These are phyloP conservation scores for Limnephilus marmoratus DNA, from an alignment of 2,888 invertebrate species.

Conservation along the genomic window DNA sequence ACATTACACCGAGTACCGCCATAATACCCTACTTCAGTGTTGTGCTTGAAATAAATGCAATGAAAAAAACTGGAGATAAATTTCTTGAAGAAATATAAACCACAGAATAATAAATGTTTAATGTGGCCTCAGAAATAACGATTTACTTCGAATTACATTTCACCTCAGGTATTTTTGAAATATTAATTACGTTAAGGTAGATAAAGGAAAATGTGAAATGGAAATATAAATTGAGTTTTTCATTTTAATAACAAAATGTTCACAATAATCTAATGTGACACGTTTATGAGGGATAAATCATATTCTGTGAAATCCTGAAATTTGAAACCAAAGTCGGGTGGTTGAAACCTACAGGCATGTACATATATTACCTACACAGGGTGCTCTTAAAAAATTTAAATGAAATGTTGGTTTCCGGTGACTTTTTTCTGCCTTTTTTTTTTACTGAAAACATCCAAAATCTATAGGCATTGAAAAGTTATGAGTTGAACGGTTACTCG, in stretches of 20 bases:
- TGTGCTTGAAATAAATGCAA: not conserved
- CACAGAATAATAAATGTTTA: not conserved
- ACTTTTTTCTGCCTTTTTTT: no score
- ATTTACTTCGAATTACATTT: not conserved
- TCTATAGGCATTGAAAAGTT: no score
- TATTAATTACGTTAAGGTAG: not conserved
- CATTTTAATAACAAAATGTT: not conserved
- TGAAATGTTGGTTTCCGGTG: no score
- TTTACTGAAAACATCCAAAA: no score
- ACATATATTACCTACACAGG: no score
- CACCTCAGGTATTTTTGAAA: not conserved
- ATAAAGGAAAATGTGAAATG: not conserved
- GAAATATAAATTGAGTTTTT: not conserved
- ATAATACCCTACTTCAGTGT: not conserved
- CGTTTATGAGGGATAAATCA: not conserved
- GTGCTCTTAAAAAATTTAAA: no score
- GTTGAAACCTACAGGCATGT: no score
- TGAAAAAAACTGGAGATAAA: not conserved
- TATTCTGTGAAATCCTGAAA: not conserved
- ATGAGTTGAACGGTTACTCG: no score
- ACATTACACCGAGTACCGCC: not conserved
- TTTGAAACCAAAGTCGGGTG: not conserved
- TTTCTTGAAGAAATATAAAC: not conserved
- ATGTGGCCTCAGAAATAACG: not conserved
- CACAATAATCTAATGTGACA: not conserved